Evolutionary conservation across 2,797 vertebrate species (phyloP).

Genomic region (Phrynocephalus guinanensis): DNA sequence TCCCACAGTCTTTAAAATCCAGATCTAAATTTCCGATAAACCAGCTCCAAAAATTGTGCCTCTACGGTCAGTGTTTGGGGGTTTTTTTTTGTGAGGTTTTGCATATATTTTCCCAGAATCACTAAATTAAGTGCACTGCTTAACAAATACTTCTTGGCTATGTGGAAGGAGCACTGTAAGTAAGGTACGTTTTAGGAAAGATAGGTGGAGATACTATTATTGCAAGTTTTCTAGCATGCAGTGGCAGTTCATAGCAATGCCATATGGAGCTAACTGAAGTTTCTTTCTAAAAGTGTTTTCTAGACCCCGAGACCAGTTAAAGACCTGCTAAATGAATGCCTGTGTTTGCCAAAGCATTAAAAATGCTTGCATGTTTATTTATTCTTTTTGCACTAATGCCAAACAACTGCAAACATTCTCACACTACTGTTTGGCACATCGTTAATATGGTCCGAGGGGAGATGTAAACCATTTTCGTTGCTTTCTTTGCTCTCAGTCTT

Average conservation of each 20-base stretch:
- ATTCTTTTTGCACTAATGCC: conserved; percentile 26
- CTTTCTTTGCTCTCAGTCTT: conserved; percentile 23
- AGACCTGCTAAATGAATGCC: rapidly evolving
- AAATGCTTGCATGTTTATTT: conserved; percentile 21
- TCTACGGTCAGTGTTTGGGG: too few relatives aligned
- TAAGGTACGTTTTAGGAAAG: neutral
- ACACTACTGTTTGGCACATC: conserved; percentile 35
- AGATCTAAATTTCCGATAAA: too few relatives aligned
- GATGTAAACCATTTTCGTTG: conserved; percentile 40
- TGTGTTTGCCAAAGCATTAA: conserved; percentile 23
- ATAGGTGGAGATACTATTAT: neutral
- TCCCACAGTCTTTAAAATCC: too few relatives aligned
- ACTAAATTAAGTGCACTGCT: conserved; percentile 31
- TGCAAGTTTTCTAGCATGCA: conserved; percentile 3
- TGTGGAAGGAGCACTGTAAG: neutral
- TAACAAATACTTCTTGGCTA: conserved; percentile 31
- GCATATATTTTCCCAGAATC: conserved; percentile 58
- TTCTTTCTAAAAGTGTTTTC: conserved; percentile 6
- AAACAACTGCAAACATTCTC: conserved; percentile 11
- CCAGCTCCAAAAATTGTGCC: too few relatives aligned
- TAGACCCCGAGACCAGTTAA: conserved; percentile 24
- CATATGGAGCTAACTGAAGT: conserved; percentile 8
- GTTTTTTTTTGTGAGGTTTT: conserved; percentile 32
- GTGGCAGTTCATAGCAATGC: neutral
- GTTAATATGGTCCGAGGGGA: conserved; percentile 29